Evolutionary conservation across 2,113 vertebrate genomes (phyloP), one percentile per base, ranked within the genome.

Genomic region (Eurypyga helias): DNA sequence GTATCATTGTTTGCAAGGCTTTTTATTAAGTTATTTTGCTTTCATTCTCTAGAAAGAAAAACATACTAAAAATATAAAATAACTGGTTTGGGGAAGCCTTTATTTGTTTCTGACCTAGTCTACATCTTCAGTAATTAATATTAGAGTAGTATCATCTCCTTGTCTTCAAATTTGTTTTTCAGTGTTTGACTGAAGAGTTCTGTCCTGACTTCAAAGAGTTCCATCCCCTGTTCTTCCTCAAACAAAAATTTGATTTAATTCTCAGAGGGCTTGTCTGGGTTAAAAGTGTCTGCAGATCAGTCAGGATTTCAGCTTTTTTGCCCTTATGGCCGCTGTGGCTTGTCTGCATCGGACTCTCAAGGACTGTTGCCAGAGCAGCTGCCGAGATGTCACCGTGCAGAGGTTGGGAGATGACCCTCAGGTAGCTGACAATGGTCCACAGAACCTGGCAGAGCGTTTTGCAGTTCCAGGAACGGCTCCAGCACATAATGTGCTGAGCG

Each of bases 401-500:
- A 96, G 76, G 43, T 71, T 91, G 94, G 79, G 81, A 91, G 78
- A 88, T 72, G 45, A 43, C 38, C 70, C 97, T 25, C 23, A 36
- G 16, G 34, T 43, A 81, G 69, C 78, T 95, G 69, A 72, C 58
- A 70, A 67, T 54, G 85, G 51, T 81, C 85, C 66, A 36, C 85
- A 93, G 91, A 95, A 92, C 64, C 76, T 75, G 72, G 58, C 82
- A 82, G 69, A 95, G 91, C 38, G 5, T 93, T 97, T 93, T 95
- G 82, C 93, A 89, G 88, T 84, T 97, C 88, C 76, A 69, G 89
- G 11, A 49, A 38, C 77, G 96, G 72, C 95, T 97, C 89, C 96
- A 94, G 87, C 57, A 13, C 41, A 6, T 86, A 85, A 94, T 85
- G 67, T 87, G 87, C 91, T 93, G 95, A 96, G 75, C 93, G 96